These are phyloP conservation scores for Melitaea athalia DNA, from an alignment of 2,888 invertebrate species.

Conservation along the genomic window DNA sequence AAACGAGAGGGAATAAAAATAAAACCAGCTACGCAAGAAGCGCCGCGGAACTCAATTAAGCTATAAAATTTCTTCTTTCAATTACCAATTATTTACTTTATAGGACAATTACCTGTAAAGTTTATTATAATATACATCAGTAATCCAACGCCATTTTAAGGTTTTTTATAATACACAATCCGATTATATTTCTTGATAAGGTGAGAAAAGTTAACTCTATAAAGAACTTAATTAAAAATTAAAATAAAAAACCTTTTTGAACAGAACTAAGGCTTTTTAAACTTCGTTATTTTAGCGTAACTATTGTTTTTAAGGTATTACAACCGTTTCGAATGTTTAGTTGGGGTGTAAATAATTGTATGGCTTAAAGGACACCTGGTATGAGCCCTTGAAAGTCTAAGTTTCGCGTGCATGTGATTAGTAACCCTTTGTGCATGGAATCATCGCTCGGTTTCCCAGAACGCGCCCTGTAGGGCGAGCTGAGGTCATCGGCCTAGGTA, in stretches of 20 bases:
- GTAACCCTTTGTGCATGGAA: conserved; percentile 42
- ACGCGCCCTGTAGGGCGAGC: conserved; percentile 48
- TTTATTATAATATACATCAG: conserved; percentile 23
- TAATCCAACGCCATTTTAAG: conserved; percentile 21
- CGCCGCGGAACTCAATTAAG: conserved; percentile 27
- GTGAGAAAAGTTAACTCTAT: neutral
- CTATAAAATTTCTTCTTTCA: conserved; percentile 25
- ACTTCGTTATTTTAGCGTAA: neutral
- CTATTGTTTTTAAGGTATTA: conserved; percentile 3
- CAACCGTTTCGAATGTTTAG: conserved; percentile 8
- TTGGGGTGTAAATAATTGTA: conserved; percentile 33
- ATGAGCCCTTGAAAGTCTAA: conserved; percentile 38
- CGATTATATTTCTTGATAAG: conserved; percentile 8
- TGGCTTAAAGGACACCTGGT: conserved; percentile 37
- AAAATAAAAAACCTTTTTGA: neutral
- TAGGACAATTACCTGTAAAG: conserved; percentile 18
- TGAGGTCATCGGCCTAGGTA: conserved; percentile 79
- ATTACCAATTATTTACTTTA: conserved; percentile 25
- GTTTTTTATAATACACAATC: conserved; percentile 15
- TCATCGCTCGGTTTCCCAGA: conserved; percentile 42
- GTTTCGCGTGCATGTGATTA: conserved; percentile 42
- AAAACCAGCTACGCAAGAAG: conserved; percentile 26
- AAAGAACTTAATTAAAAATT: neutral
- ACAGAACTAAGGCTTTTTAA: neutral
- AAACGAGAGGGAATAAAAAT: neutral